Evolutionary conservation across 2,113 vertebrate genomes (phyloP).

Genomic region (Numenius arquata): DNA sequence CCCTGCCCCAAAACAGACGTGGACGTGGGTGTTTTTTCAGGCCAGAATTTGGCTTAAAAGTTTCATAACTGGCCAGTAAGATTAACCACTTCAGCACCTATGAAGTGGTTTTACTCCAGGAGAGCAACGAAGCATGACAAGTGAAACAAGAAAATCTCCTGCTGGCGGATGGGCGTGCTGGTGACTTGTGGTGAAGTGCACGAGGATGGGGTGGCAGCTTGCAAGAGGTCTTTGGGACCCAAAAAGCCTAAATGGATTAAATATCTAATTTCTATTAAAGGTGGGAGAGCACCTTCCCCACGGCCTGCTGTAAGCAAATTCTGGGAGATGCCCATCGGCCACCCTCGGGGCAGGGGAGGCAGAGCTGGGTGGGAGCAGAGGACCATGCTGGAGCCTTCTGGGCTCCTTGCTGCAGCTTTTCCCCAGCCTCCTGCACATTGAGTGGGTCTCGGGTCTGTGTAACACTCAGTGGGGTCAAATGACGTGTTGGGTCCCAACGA

Average conservation of each 20-base stretch:
- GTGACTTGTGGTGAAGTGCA: neutral
- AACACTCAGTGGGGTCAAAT: neutral
- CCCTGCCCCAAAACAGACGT: neutral
- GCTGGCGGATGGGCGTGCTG: neutral
- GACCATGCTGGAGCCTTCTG: neutral
- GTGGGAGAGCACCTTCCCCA: neutral
- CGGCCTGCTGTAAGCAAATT: neutral
- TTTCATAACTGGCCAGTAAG: neutral
- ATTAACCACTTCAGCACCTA: neutral
- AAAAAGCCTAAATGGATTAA: neutral
- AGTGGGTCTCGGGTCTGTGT: neutral
- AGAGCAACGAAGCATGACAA: neutral
- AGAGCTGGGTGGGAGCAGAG: neutral
- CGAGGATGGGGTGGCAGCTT: neutral
- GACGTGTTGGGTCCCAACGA: neutral
- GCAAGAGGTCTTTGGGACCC: neutral
- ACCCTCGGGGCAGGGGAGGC: neutral
- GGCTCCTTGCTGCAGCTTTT: neutral
- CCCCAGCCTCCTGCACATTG: neutral
- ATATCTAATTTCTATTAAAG: neutral
- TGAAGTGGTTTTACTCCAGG: neutral
- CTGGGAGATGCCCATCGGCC: neutral
- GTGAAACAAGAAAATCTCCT: neutral
- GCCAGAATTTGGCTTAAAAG: neutral
- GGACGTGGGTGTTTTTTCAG: neutral